These are phyloP conservation scores for Solenopsis fugax DNA, from an alignment of 1,140 invertebrate genomes.

Conservation along the genomic window DNA sequence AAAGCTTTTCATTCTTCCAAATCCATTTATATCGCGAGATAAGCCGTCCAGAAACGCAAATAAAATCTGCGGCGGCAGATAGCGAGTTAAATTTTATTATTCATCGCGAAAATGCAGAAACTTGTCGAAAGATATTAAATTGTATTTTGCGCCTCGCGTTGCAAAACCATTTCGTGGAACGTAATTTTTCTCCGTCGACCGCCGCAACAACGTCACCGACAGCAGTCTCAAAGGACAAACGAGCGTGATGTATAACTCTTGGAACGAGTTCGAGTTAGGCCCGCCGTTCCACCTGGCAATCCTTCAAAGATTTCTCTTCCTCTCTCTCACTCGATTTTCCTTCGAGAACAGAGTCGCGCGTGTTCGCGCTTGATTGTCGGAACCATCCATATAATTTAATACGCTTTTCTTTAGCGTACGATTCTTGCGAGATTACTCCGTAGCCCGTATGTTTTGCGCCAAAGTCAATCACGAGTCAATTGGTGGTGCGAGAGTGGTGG, in stretches of 20 bases:
- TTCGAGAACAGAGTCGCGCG: conserved; percentile 28
- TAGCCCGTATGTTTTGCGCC: neutral
- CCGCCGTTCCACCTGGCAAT: conserved; percentile 53
- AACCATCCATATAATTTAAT: conserved; percentile 65
- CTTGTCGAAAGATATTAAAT: conserved; percentile 43
- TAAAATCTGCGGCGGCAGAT: neutral
- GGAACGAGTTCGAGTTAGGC: conserved; percentile 47
- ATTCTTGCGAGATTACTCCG: neutral
- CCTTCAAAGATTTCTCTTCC: conserved; percentile 33
- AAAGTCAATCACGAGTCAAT: conserved; percentile 4
- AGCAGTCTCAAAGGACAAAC: conserved; percentile 60
- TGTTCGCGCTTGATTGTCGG: conserved; percentile 61
- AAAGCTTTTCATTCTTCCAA: neutral
- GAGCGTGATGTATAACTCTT: conserved; percentile 58
- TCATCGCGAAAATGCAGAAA: conserved; percentile 16
- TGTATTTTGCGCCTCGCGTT: conserved; percentile 12
- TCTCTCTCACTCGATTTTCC: conserved; percentile 33
- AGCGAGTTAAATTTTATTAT: conserved; percentile 6
- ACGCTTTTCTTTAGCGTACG: neutral
- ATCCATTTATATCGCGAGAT: neutral
- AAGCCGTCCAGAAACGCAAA: neutral
- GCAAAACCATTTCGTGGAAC: conserved; percentile 44
- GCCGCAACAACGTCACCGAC: conserved; percentile 52
- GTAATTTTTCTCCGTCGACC: conserved; percentile 56
- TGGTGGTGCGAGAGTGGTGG: conserved; percentile 1